phyloP scores from a whole-genome alignment of 2,888 invertebrate species.

The Coelopa pilipes region DNA sequence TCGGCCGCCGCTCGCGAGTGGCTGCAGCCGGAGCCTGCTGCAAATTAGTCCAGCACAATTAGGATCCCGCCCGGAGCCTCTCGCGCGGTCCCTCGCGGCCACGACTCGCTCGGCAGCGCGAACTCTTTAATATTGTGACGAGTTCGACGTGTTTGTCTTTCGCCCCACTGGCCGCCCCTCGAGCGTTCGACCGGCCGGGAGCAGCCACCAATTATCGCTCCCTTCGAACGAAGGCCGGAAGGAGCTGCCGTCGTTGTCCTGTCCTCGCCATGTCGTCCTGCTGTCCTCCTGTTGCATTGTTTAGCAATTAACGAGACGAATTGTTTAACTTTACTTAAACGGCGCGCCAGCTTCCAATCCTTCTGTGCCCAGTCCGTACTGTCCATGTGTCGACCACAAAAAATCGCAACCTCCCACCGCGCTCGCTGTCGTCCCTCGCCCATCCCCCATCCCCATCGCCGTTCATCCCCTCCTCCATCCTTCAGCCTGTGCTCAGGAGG shows the following conservation, averaged over 20 bases:
- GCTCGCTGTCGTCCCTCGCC: not conserved
- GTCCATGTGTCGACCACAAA: too few species aligned
- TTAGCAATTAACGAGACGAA: conserved; percentile 50
- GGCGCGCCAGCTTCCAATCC: not conserved
- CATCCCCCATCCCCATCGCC: too few species aligned
- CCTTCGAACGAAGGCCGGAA: too few species aligned
- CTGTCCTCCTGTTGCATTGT: conserved; percentile 44
- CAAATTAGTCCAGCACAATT: too few species aligned
- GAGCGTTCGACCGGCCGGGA: not conserved
- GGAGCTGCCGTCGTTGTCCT: too few species aligned
- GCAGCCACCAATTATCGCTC: not conserved
- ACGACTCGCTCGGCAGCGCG: not conserved
- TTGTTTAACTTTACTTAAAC: conserved; percentile 46
- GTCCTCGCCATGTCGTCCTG: too few species aligned
- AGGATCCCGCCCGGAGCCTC: too few species aligned
- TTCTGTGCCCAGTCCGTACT: not conserved
- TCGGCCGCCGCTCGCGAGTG: too few species aligned
- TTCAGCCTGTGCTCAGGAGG: not conserved
- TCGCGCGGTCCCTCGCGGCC: too few species aligned
- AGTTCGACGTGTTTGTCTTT: too few species aligned
- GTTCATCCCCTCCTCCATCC: not conserved
- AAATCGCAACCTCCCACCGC: not conserved
- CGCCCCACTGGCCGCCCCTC: not conserved
- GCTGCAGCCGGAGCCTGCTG: too few species aligned
- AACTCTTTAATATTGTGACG: not conserved